phyloP scores from a whole-genome alignment of 2,888 invertebrate genomes.

The Auanema sp. region DNA sequence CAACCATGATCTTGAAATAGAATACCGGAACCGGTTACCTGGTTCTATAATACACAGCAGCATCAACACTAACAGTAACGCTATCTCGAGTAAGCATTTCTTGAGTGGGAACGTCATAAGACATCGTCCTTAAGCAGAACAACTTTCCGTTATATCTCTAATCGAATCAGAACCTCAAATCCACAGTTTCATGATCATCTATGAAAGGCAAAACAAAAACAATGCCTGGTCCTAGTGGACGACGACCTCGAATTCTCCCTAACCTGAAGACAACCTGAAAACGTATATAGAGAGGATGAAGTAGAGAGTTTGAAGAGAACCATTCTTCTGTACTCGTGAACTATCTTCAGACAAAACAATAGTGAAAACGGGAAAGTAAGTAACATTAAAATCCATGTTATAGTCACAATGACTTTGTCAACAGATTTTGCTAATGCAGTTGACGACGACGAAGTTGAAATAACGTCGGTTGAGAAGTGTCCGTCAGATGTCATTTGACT shows the following conservation, averaged over 20 bases:
- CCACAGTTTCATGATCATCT: slow-evolving; percentile 45
- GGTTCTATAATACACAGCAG: slow-evolving; percentile 56
- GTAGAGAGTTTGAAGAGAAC: too few species aligned
- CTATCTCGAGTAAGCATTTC: slow-evolving; percentile 65
- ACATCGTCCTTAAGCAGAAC: slow-evolving; percentile 50
- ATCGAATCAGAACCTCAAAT: slow-evolving; percentile 42
- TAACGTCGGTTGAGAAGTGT: too few species aligned
- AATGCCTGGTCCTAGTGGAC: slow-evolving; percentile 59
- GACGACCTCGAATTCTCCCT: slow-evolving; percentile 47
- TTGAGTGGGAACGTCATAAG: slow-evolving; percentile 67
- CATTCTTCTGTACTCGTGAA: slow-evolving; percentile 64
- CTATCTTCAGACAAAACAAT: slow-evolving; percentile 59
- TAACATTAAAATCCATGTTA: slow-evolving; percentile 53
- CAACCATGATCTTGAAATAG: slow-evolving; percentile 11
- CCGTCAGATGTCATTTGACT: too few species aligned
- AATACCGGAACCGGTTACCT: slow-evolving; percentile 23
- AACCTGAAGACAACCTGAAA: slow-evolving; percentile 61
- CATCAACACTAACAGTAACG: slow-evolving; percentile 64
- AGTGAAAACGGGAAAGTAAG: slow-evolving; percentile 63
- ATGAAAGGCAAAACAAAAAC: slow-evolving; percentile 60
- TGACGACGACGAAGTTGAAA: too few species aligned
- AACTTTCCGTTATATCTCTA: too few species aligned
- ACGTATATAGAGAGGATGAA: not conserved
- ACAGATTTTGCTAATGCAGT: too few species aligned
- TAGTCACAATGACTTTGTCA: slow-evolving; percentile 7